Base-by-base conservation (phyloP, 2,797 vertebrate species). In the Ataeniobius toweri region DNA sequence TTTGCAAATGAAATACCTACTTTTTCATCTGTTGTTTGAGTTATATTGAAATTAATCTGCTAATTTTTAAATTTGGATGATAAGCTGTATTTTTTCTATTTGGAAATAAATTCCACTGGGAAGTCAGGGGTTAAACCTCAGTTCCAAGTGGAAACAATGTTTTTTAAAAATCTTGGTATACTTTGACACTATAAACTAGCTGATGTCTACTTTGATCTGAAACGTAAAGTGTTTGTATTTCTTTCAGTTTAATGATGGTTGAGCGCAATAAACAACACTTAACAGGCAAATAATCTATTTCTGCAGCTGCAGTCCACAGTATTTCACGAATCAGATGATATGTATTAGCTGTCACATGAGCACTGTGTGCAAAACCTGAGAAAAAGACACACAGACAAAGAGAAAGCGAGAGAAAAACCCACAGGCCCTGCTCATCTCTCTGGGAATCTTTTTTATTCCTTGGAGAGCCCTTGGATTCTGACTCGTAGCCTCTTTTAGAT, bases 311-410 rank as follows among this genome's bases (percentile, higher is more conserved):
- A 76, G 78, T 73, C 76, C 77, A 82, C 77, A 86, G 69, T 82
- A 86, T 84, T 78, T 81, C 78, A 80, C 70, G 83, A 92, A 93
- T 93, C 91, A 92, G 90, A 93, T 91, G 86, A 93, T 90, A 85
- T 89, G 89, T 85, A 82, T 89, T 86, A 80, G 83, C 84, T 90
- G 89, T 93, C 92, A 93, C 90, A 92, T 93, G 92, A 90, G 89
- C 81, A 75, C 82, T 89, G 89, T 88, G 87, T 87, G 83, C 89
- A 86, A 91, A 92, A 89, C 87, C 83, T 71, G 83, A 77, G 71
- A 86, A 75, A 81, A 63, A 63, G 51, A 74, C 41, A 79, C 50
- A 82, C 14, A 48, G 51, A 79, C 67, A 87, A 73, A 51, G 48
- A 69, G 59, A 79, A 51, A 78, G 61, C 71, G 53, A 76, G 71